A percentile compares a stretch with the other conserved stretches of the same genome.
Conservation (phyloP, 2,113 vertebrate species). For the Sinocyclocheilus grahami region DNA sequence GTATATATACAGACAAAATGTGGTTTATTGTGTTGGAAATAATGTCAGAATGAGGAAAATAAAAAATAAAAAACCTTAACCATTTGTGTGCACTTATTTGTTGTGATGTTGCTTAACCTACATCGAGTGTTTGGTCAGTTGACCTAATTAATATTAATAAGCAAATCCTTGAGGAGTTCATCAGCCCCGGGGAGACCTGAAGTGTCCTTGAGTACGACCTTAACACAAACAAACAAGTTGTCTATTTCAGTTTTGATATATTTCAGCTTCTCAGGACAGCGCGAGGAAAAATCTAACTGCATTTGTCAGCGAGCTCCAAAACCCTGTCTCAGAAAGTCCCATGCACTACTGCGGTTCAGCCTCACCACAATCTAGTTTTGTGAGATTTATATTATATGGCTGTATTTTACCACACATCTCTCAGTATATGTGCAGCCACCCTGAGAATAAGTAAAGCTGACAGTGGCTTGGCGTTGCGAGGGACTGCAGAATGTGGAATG, state of each 20-base stretch:
- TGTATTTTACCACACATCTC: constrained; percentile 25
- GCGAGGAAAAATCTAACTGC: neutral
- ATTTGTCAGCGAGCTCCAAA: constrained; percentile 1
- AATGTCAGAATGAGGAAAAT: too few relatives aligned
- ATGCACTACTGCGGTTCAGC: neutral
- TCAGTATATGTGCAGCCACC: constrained; percentile 20
- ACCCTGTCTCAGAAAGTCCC: neutral
- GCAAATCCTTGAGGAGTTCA: neutral
- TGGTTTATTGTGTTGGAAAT: too few relatives aligned
- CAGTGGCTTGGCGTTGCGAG: constrained; percentile 32
- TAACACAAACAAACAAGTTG: neutral
- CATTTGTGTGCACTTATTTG: neutral
- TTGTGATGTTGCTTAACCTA: neutral
- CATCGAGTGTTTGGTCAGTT: neutral
- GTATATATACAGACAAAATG: too few relatives aligned
- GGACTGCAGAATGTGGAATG: constrained; percentile 22
- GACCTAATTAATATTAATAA: neutral
- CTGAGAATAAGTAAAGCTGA: constrained; percentile 52
- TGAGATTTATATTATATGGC: constrained; percentile 25
- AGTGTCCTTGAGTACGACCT: neutral
- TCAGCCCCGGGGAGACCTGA: neutral
- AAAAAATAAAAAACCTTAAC: neutral
- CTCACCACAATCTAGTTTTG: constrained; percentile 22
- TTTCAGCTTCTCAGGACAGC: neutral
- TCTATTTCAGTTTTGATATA: neutral